A percentile compares a stretch with the other conserved stretches of the same genome.
phyloP scores from a whole-genome alignment of 2,797 vertebrate species.

The Cichlasoma orientale region DNA sequence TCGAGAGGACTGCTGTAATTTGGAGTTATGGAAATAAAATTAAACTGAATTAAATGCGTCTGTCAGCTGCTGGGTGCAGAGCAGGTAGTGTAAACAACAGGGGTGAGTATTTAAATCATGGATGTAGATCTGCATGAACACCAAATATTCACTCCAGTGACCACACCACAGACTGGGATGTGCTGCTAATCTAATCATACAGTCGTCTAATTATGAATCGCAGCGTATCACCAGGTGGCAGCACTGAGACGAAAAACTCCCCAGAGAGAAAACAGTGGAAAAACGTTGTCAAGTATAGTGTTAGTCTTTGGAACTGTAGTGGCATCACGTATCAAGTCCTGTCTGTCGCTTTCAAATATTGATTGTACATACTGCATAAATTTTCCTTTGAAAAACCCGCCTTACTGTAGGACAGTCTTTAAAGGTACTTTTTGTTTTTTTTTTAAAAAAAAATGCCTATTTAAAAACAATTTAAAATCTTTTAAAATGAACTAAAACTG shows the following conservation, averaged over 20 bases:
- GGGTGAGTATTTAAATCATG: neutral
- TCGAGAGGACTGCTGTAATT: neutral
- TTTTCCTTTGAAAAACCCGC: neutral
- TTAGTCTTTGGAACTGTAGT: neutral
- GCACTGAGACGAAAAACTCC: neutral
- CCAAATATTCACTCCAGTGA: neutral
- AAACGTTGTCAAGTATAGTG: rapidly evolving
- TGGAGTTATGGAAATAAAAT: too few relatives aligned
- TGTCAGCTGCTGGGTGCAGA: too few relatives aligned
- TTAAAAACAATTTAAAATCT: neutral
- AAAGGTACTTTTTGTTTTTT: neutral
- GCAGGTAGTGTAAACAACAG: neutral
- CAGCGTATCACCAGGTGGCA: neutral
- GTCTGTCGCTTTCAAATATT: neutral
- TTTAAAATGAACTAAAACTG: neutral
- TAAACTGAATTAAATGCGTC: too few relatives aligned
- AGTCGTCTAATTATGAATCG: neutral
- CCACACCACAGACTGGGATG: neutral
- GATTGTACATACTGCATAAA: neutral
- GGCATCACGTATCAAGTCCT: neutral
- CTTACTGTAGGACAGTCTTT: neutral
- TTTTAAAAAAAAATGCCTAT: too few relatives aligned
- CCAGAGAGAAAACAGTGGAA: neutral
- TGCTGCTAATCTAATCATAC: too few relatives aligned
- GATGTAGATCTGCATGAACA: neutral